A percentile compares a stretch with the other conserved stretches of the same genome.
These are phyloP conservation scores for Cetonia aurata DNA, from an alignment of 2,888 invertebrate species.

Conservation along the genomic window DNA sequence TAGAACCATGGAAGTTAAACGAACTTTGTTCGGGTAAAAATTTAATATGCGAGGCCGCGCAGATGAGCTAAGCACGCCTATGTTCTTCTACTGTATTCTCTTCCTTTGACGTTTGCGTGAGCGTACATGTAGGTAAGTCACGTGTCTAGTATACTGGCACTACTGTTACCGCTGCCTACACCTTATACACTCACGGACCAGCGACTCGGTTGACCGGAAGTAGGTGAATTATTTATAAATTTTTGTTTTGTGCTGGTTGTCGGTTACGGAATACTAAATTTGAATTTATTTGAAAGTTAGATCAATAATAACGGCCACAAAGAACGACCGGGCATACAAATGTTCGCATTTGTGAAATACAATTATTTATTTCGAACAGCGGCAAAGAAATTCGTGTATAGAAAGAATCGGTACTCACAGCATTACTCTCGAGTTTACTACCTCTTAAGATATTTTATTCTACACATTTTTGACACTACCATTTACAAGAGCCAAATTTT, in stretches of 20 bases:
- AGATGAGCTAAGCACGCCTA: slow-evolving; percentile 21
- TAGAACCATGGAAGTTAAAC: slow-evolving; percentile 2
- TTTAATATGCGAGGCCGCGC: slow-evolving; percentile 21
- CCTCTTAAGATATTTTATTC: too few species aligned
- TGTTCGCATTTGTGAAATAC: slow-evolving; percentile 1
- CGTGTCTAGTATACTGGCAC: slow-evolving; percentile 21
- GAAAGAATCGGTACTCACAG: background rate
- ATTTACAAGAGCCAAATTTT: too few species aligned
- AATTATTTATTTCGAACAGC: too few species aligned
- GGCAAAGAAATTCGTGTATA: background rate
- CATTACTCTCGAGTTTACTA: too few species aligned
- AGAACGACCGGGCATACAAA: slow-evolving; percentile 22
- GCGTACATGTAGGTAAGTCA: slow-evolving; percentile 23
- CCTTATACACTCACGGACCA: slow-evolving; percentile 36
- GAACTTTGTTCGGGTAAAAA: background rate
- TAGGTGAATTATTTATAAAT: slow-evolving; percentile 45
- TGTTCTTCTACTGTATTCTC: slow-evolving; percentile 17
- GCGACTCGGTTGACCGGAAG: slow-evolving; percentile 40
- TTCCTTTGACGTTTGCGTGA: slow-evolving; percentile 32
- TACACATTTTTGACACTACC: too few species aligned
- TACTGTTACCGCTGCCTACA: slow-evolving; percentile 35
- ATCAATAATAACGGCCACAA: slow-evolving; percentile 30
- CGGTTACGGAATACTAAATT: slow-evolving; percentile 39
- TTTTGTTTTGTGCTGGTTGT: slow-evolving; percentile 39
- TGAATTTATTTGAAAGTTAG: slow-evolving; percentile 39